Evolutionary conservation across 2,113 vertebrate species (phyloP).

Genomic region (Otus sunia): DNA sequence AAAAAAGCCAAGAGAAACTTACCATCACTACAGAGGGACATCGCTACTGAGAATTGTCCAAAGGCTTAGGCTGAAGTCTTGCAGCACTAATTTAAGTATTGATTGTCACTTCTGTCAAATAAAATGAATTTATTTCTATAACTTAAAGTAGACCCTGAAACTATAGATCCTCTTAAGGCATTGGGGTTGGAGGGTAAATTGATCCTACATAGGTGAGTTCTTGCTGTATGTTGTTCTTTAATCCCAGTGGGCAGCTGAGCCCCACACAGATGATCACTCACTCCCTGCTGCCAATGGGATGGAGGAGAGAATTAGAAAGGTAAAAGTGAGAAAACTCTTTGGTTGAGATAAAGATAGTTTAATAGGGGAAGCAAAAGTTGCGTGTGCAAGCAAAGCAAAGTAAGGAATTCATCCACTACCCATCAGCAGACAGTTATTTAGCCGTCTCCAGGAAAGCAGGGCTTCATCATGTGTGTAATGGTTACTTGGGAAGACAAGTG

Average conservation of each 20-base stretch:
- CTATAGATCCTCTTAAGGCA: not conserved
- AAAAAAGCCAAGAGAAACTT: not conserved
- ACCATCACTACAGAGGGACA: not conserved
- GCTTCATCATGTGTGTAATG: accelerated
- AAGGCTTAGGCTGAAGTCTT: not conserved
- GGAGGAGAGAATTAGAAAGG: not conserved
- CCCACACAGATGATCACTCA: not conserved
- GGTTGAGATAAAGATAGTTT: not conserved
- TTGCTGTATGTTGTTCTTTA: not conserved
- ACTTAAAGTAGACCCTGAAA: not conserved
- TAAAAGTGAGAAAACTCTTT: not conserved
- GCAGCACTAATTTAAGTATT: not conserved
- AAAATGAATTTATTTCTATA: not conserved
- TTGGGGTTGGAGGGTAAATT: not conserved
- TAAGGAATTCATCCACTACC: not conserved
- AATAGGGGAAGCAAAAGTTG: not conserved
- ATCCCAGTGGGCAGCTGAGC: not conserved
- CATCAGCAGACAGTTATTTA: not conserved
- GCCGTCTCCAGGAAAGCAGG: not conserved
- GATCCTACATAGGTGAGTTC: not conserved
- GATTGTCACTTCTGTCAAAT: not conserved
- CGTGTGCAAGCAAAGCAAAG: not conserved
- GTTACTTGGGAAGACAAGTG: not conserved
- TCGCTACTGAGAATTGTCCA: not conserved
- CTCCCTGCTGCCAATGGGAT: not conserved